These are phyloP conservation scores for Trichonephila clavata DNA, from an alignment of 1,140 invertebrate genomes.

Conservation along the genomic window DNA sequence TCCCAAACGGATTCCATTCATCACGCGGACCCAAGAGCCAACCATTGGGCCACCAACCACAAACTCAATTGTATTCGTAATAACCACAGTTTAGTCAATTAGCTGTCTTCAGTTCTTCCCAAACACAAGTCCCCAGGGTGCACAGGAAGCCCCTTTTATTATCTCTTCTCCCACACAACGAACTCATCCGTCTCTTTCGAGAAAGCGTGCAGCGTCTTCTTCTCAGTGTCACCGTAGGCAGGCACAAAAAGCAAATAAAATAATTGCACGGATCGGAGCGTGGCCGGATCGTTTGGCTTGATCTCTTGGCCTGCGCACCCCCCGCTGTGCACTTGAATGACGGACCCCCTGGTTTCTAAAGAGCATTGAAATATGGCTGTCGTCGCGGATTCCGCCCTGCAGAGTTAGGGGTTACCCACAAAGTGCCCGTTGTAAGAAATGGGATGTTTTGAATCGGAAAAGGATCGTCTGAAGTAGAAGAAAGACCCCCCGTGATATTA, in stretches of 20 bases:
- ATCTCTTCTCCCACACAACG: neutral
- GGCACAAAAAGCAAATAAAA: constrained; percentile 10
- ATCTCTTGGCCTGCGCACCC: constrained; percentile 35
- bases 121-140: neutral
- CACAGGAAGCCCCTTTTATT: neutral
- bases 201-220: neutral
- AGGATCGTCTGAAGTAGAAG: too few relatives aligned
- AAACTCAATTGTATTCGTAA: constrained; percentile 2
- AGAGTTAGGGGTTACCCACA: neutral
- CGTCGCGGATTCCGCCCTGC: constrained; percentile 30
- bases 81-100: constrained; percentile 29
- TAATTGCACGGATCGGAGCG: constrained; percentile 40
- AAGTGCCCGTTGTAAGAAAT: neutral
- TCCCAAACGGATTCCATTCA: neutral
- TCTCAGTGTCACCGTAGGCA: neutral
- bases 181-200: constrained; percentile 2
- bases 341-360: constrained; percentile 51
- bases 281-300: constrained; percentile 53
- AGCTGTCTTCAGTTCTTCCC: neutral
- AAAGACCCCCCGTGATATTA: too few relatives aligned
- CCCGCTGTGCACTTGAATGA: constrained; percentile 59
- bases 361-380: constrained; percentile 67
- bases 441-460: too few relatives aligned
- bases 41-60: neutral
- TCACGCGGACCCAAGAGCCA: neutral